Evolutionary conservation across 2,797 vertebrate genomes (phyloP).

Genomic region (Taeniopygia guttata): DNA sequence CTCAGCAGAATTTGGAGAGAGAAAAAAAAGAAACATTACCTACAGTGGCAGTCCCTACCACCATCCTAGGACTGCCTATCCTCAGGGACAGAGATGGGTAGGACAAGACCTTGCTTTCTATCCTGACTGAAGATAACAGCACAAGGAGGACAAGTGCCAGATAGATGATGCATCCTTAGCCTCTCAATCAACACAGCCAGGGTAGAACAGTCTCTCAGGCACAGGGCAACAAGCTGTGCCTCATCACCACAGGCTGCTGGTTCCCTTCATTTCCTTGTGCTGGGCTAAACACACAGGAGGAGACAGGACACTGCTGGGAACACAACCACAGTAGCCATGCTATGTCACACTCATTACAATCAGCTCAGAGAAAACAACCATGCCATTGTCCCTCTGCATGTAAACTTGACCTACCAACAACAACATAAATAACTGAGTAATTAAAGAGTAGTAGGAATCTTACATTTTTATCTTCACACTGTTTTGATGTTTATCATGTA

Average conservation of each 20-base stretch:
- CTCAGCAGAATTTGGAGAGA: neutral
- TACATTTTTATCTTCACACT: neutral
- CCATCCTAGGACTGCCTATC: neutral
- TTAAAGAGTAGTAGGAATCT: neutral
- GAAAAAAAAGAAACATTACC: neutral
- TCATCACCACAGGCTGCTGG: neutral
- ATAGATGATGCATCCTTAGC: neutral
- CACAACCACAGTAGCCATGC: neutral
- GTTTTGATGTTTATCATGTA: neutral
- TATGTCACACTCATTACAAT: fast-evolving
- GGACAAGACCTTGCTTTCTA: neutral
- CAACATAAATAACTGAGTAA: neutral
- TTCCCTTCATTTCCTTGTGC: neutral
- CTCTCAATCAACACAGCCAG: neutral
- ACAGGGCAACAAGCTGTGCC: neutral
- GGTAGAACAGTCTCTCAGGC: neutral
- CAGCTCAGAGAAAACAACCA: neutral
- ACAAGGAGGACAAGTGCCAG: neutral
- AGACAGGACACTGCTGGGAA: neutral
- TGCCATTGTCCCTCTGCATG: no score
- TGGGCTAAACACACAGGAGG: neutral
- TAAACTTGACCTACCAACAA: neutral
- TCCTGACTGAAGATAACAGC: neutral
- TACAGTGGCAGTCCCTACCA: neutral
- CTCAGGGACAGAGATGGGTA: neutral